phyloP scores from a whole-genome alignment of 2,888 invertebrate genomes.

The Brenthis ino region DNA sequence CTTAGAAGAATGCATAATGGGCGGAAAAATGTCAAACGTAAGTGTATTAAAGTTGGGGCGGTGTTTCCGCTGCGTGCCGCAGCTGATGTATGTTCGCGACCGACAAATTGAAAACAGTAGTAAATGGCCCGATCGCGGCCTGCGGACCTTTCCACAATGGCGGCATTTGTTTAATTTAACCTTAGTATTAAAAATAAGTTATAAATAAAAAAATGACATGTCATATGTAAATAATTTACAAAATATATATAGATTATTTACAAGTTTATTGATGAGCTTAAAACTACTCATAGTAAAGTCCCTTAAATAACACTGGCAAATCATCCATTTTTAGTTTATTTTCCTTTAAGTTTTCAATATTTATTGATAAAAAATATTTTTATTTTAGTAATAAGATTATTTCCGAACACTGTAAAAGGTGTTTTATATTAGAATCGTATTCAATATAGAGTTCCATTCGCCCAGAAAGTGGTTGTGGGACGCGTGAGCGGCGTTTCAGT shows the following conservation, averaged over 20 bases:
- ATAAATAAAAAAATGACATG: no score
- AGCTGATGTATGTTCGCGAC: constrained; percentile 70
- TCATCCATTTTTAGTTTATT: no score
- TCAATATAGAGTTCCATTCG: constrained; percentile 71
- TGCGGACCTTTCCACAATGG: constrained; percentile 53
- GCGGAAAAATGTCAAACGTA: constrained; percentile 74
- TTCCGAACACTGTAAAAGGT: constrained; percentile 45
- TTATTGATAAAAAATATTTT: background rate
- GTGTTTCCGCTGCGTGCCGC: constrained; percentile 60
- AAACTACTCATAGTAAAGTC: no score
- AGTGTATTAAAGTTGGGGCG: constrained; percentile 73
- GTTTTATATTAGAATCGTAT: constrained; percentile 67
- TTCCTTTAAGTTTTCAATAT: background rate
- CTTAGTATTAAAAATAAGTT: constrained; percentile 1
- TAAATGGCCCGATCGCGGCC: constrained; percentile 71
- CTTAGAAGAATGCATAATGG: constrained; percentile 73
- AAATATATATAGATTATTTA: no score
- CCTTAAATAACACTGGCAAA: no score
- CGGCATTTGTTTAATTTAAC: constrained; percentile 39
- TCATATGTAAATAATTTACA: no score
- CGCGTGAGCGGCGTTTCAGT: constrained; percentile 55
- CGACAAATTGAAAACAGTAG: constrained; percentile 75
- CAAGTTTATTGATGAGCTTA: no score
- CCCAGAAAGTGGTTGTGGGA: constrained; percentile 70
- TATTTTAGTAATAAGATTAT: background rate